phyloP scores from a whole-genome alignment of 1,140 invertebrate genomes.

The Caerostris darwini region DNA sequence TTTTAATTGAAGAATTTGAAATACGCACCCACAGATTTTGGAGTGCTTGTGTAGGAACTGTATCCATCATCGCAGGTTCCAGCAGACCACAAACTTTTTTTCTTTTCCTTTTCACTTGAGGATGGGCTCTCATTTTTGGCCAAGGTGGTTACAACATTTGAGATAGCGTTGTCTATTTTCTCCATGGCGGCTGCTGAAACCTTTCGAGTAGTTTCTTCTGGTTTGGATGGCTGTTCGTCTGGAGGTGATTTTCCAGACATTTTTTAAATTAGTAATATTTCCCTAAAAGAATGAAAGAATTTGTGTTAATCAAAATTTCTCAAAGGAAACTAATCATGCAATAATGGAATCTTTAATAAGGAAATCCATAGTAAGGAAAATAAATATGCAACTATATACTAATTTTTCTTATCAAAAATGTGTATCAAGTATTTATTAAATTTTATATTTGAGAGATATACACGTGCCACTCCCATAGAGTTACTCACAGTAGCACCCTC shows the following conservation, averaged over 20 bases:
- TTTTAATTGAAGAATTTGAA: background rate
- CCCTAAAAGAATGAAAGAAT: background rate
- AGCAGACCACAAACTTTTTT: slow-evolving; percentile 52
- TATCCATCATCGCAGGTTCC: slow-evolving; percentile 77
- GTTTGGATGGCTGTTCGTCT: slow-evolving; percentile 26
- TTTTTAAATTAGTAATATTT: background rate
- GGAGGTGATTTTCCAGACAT: slow-evolving; percentile 67
- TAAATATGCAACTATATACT: too few relatives aligned
- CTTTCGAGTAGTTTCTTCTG: slow-evolving; percentile 10
- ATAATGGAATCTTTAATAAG: too few relatives aligned
- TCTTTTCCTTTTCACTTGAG: slow-evolving; percentile 63
- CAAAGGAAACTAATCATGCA: too few relatives aligned
- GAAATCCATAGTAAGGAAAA: too few relatives aligned
- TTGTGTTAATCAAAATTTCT: too few relatives aligned
- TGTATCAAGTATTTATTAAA: too few relatives aligned
- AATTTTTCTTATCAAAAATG: too few relatives aligned
- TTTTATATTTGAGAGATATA: too few relatives aligned
- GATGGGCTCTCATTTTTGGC: slow-evolving; percentile 65
- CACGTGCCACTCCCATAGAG: too few relatives aligned
- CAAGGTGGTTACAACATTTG: slow-evolving; percentile 64
- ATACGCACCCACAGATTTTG: slow-evolving; percentile 75
- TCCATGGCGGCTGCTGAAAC: slow-evolving; percentile 2
- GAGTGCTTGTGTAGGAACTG: slow-evolving; percentile 78
- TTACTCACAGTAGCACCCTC: too few relatives aligned
- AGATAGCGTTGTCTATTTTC: slow-evolving; percentile 68